A percentile compares a stretch with the other conserved stretches of the same genome.
phyloP scores from a whole-genome alignment of 2,113 vertebrate genomes.

The Cyanoderma ruficeps region DNA sequence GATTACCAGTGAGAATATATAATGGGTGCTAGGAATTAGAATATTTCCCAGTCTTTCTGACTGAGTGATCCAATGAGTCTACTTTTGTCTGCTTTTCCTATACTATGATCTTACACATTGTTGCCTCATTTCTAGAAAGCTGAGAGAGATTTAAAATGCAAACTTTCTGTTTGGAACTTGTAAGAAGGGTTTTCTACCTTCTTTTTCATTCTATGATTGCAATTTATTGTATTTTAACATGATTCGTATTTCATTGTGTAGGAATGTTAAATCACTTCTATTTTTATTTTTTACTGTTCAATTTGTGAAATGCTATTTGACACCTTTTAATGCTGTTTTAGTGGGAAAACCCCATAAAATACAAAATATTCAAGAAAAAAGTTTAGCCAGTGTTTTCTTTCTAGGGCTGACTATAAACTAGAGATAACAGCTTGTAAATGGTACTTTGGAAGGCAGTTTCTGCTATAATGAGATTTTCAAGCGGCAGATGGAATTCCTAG shows the following conservation, averaged over 20 bases:
- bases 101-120: background rate
- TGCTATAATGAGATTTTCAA: background rate
- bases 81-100: background rate
- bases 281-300: background rate
- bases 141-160: background rate
- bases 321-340: background rate
- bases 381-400: background rate
- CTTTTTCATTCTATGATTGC: background rate
- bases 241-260: accelerated
- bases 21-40: background rate
- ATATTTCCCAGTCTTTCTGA: background rate
- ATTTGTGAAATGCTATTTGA: background rate
- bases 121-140: background rate
- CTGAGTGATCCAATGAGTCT: background rate
- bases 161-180: background rate
- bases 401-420: background rate
- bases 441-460: background rate
- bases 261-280: background rate
- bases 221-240: background rate
- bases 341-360: background rate
- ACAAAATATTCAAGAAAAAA: background rate
- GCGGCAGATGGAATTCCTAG: conserved; percentile 4
- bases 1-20: background rate
- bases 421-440: background rate
- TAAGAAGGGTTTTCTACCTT: background rate